Evolutionary conservation across 1,140 invertebrate genomes (phyloP), one percentile per base, ranked within the genome.

Genomic region (Heliconius melpomene): DNA sequence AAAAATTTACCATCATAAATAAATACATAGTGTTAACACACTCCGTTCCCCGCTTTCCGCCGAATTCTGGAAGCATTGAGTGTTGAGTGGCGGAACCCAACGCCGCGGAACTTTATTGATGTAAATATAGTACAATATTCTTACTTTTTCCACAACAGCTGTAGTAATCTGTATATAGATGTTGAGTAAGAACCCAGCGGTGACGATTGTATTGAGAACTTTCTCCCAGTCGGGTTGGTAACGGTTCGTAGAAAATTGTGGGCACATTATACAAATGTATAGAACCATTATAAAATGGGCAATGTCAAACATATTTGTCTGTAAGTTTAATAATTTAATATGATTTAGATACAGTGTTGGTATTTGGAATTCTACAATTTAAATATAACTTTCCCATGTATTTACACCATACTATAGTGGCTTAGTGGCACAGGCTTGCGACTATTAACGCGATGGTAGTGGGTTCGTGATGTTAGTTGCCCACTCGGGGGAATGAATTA

Each of bases 151-250:
- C 77, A 89, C 81, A 26, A 92, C 88, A 70, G 91, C 91, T 8
- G 93, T 94, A 66, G 91, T 94, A 18, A 94, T 86, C 46, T 93
- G 91, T 77, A 90, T 85, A 74, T 93, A 94, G 46, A 94, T 90
- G 76, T 93, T 90, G 3, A 94, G 70, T 38, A 94, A 76, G 54
- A 93, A 82, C 7, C 86, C 87, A 7, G 87, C 80, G 36, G 86
- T 84, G 9, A 93, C 84, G 20, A 94, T 86, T 3, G 85, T 88
- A 11, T 75, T 84, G 50, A 91, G 23, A 2, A 92, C 88, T 38
- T 74, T 86, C 71, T 90, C 86, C 78, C 85, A 82, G 36, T 91
- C 87, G 0, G 85, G 83, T 23, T 85, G 79, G 0, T 74, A 38
- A 9, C 75, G 75, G n/a, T 84, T 79, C 38, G 92, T 88, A 7